Conservation (phyloP, 2,888 invertebrate genomes). For the Xestia sexstrigata region DNA sequence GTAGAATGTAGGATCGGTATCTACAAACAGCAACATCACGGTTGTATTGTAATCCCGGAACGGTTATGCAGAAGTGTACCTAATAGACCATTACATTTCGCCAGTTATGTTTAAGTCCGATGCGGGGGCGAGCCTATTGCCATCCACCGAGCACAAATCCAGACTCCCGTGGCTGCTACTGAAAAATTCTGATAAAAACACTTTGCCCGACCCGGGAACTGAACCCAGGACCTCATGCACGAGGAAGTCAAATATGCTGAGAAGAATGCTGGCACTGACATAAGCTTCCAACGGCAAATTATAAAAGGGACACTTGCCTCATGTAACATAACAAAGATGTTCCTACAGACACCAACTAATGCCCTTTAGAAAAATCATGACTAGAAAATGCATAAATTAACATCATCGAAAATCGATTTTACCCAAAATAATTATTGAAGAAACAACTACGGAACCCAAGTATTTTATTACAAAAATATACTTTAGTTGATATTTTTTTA, state of each 20-base stretch:
- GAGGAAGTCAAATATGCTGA: background rate
- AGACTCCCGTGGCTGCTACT: too few relatives aligned
- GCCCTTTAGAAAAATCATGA: constrained; percentile 32
- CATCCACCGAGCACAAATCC: too few relatives aligned
- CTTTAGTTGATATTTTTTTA: constrained; percentile 38
- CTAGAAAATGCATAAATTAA: constrained; percentile 10
- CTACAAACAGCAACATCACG: too few relatives aligned
- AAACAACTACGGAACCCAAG: constrained; percentile 46
- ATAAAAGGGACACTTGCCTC: background rate
- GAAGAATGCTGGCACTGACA: background rate
- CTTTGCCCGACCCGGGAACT: too few relatives aligned
- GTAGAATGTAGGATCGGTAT: background rate
- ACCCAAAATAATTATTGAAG: constrained; percentile 5
- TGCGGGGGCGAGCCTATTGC: too few relatives aligned
- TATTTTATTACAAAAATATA: background rate
- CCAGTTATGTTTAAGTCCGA: too few relatives aligned
- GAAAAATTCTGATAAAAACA: too few relatives aligned
- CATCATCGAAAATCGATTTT: background rate
- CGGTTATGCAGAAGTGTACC: too few relatives aligned
- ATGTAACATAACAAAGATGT: background rate
- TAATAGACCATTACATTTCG: too few relatives aligned
- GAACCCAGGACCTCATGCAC: too few relatives aligned
- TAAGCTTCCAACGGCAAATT: background rate
- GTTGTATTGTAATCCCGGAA: too few relatives aligned
- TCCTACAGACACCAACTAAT: constrained; percentile 2